Evolutionary conservation across 2,113 vertebrate species (phyloP).

Genomic region (Lepisosteus osseus): DNA sequence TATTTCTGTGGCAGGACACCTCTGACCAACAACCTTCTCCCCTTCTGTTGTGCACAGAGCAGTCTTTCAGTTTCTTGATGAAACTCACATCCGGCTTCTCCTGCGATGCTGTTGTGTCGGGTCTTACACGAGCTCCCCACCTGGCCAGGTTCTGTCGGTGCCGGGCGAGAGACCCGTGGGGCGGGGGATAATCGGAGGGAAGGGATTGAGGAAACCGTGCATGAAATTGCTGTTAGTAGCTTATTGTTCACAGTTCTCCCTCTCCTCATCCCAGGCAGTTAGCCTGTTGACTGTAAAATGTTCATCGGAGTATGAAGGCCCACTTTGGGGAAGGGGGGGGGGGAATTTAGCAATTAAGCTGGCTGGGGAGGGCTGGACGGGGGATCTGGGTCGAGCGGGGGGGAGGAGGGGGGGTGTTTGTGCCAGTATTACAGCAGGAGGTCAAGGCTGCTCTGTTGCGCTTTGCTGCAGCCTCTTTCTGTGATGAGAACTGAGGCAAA

Average conservation of each 20-base stretch:
- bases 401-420: conserved; percentile 14
- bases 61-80: no score
- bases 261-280: conserved; percentile 22
- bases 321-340: conserved; percentile 8
- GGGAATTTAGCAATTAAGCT: conserved; percentile 37
- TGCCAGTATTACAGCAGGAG: conserved; percentile 27
- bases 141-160: neutral
- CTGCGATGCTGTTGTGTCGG: neutral
- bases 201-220: conserved; percentile 58
- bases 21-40: no score
- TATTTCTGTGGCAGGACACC: no score
- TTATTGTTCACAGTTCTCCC: conserved; percentile 44
- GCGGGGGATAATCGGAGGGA: conserved; percentile 54
- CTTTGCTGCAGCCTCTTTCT: conserved; percentile 42
- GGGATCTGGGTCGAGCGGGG: conserved; percentile 15
- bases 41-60: no score
- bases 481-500: conserved; percentile 1
- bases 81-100: neutral
- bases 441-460: conserved; percentile 36
- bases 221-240: conserved; percentile 64
- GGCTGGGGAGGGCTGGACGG: conserved; percentile 6
- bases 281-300: conserved; percentile 37
- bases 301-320: conserved; percentile 35
- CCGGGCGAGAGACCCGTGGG: conserved; percentile 35
- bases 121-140: conserved; percentile 8